phyloP scores from a whole-genome alignment of 2,888 invertebrate species.

The Hypercompe scribonia region DNA sequence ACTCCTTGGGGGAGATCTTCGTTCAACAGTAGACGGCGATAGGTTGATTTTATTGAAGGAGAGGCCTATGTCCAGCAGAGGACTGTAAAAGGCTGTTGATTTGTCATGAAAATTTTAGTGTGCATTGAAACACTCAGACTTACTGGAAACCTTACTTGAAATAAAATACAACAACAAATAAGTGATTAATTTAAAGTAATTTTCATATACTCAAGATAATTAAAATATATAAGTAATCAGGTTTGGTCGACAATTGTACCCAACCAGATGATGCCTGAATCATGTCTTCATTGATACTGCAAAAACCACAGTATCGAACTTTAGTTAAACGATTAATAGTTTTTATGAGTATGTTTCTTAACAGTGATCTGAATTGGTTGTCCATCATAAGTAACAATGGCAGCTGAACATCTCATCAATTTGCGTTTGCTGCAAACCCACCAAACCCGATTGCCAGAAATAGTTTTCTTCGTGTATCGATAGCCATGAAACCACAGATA shows the following conservation, averaged over 20 bases:
- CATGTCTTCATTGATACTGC: not conserved
- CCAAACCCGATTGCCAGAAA: constrained; percentile 50
- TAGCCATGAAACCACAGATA: constrained; percentile 51
- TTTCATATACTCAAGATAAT: not conserved
- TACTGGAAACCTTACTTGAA: not conserved
- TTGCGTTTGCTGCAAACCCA: constrained; percentile 57
- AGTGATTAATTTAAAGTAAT: not conserved
- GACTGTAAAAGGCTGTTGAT: no score
- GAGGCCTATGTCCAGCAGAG: no score
- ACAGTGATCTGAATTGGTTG: constrained; percentile 47
- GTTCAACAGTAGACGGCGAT: no score
- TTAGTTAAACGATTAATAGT: constrained; percentile 36
- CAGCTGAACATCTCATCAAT: constrained; percentile 53
- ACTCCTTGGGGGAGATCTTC: no score
- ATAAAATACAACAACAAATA: not conserved
- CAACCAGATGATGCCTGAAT: no score
- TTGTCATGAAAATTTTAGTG: not conserved
- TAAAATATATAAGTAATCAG: not conserved
- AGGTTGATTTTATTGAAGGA: no score
- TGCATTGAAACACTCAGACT: not conserved
- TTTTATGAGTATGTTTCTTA: constrained; percentile 56
- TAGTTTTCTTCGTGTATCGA: constrained; percentile 45
- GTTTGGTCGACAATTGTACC: not conserved
- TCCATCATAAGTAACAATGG: constrained; percentile 52
- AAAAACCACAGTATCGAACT: not conserved